Conservation (phyloP, 2,113 vertebrate genomes). For the Chrysemys picta region DNA sequence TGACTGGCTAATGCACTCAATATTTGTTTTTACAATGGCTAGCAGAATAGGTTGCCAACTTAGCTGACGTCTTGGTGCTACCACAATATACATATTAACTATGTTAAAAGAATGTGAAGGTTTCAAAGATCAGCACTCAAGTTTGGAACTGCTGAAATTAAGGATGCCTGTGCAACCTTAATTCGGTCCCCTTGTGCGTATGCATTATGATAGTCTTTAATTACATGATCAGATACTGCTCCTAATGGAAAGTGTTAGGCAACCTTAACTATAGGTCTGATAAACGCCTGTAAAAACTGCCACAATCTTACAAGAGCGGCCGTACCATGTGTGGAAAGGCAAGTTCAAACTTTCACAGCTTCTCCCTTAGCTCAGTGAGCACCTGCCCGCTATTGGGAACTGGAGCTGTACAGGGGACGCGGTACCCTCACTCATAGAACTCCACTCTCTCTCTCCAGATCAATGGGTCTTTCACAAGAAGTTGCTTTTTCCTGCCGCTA, state of each 20-base stretch:
- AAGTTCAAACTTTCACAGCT: background rate
- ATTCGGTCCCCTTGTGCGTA: too few relatives aligned
- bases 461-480: slow-evolving; percentile 65
- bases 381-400: background rate
- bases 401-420: background rate
- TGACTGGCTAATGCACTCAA: background rate
- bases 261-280: background rate
- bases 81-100: background rate
- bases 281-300: background rate
- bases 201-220: background rate
- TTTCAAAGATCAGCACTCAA: background rate
- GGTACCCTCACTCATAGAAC: background rate
- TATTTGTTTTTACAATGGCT: background rate
- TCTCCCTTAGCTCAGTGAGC: background rate
- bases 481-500: slow-evolving; percentile 70
- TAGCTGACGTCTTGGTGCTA: background rate
- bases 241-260: background rate
- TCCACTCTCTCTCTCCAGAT: slow-evolving; percentile 30
- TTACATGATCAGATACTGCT: background rate
- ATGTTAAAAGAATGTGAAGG: background rate
- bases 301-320: background rate
- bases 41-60: background rate
- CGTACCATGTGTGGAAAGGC: accelerated
- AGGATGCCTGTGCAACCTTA: background rate
- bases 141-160: background rate